phyloP scores from a whole-genome alignment of 2,888 invertebrate genomes.

The Ichneumon xanthorius region DNA sequence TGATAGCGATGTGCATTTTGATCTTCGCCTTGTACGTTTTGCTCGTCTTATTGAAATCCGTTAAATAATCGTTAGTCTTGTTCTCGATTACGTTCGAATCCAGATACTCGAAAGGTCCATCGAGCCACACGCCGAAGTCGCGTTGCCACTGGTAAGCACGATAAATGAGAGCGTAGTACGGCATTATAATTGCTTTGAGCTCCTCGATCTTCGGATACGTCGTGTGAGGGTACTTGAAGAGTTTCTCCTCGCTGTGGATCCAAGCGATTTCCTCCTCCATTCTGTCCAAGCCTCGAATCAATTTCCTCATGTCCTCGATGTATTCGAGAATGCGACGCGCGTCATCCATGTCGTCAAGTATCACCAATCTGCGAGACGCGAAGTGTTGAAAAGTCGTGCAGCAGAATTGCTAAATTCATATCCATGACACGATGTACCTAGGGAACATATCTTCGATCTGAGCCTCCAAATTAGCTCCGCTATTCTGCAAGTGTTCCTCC shows the following conservation, averaged over 20 bases:
- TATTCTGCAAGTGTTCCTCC: slow-evolving; percentile 91
- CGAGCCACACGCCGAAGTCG: slow-evolving; percentile 94
- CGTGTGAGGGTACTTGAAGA: slow-evolving; percentile 93
- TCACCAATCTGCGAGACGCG: slow-evolving; percentile 86
- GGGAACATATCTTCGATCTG: slow-evolving; percentile 91
- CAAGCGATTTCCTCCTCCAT: slow-evolving; percentile 92
- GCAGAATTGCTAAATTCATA: background rate
- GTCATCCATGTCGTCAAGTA: slow-evolving; percentile 94
- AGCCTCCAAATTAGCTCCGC: slow-evolving; percentile 89
- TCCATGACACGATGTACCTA: slow-evolving; percentile 81
- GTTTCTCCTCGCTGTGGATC: slow-evolving; percentile 95
- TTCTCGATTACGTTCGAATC: slow-evolving; percentile 92
- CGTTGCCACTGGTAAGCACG: slow-evolving; percentile 90
- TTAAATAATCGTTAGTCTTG: slow-evolving; percentile 92
- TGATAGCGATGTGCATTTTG: slow-evolving; percentile 91
- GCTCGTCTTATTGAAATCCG: slow-evolving; percentile 92
- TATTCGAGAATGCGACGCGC: slow-evolving; percentile 92
- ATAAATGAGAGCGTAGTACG: slow-evolving; percentile 90
- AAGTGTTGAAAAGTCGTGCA: background rate
- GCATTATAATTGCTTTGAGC: slow-evolving; percentile 90
- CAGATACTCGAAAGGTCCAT: slow-evolving; percentile 96
- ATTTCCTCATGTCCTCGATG: slow-evolving; percentile 90
- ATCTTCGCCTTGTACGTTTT: slow-evolving; percentile 92
- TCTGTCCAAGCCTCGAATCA: slow-evolving; percentile 90
- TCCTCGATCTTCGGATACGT: slow-evolving; percentile 92